phyloP scores from a whole-genome alignment of 2,113 vertebrate genomes.

The Muscicapa adusta region DNA sequence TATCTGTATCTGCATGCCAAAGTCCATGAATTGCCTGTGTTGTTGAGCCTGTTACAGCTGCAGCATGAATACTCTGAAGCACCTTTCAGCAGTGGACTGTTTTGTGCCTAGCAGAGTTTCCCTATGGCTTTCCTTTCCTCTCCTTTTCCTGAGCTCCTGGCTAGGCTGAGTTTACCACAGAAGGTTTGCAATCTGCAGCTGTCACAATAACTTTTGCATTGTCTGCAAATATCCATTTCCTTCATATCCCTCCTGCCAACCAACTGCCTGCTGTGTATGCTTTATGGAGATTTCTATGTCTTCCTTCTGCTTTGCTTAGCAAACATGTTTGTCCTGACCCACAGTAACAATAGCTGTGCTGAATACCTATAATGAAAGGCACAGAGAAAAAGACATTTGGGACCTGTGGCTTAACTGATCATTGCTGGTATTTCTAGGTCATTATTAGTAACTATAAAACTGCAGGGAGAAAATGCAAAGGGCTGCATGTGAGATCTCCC shows the following conservation, averaged over 20 bases:
- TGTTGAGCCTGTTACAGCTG: neutral
- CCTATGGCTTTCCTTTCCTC: neutral
- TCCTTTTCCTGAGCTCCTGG: neutral
- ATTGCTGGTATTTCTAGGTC: neutral
- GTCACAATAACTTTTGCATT: constrained; percentile 33
- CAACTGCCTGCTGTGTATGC: neutral
- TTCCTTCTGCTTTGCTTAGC: neutral
- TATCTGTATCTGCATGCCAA: neutral
- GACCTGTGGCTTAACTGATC: neutral
- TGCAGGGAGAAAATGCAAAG: neutral
- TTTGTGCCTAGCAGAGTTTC: neutral
- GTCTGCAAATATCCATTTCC: constrained; percentile 24
- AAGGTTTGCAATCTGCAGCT: constrained; percentile 33
- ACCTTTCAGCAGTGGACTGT: neutral
- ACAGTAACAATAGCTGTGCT: neutral
- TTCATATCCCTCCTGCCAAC: neutral
- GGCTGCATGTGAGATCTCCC: neutral
- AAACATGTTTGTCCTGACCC: neutral
- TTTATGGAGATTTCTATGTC: neutral
- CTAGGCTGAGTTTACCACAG: neutral
- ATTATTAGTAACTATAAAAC: neutral
- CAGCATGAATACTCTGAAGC: neutral
- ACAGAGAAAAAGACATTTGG: neutral
- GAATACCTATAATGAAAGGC: neutral
- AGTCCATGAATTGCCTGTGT: neutral